Percentiles rank a stretch among this genome's conserved stretches.
These are phyloP conservation scores for Trachymyrmex cornetzi DNA, from an alignment of 1,140 invertebrate species.

Conservation along the genomic window DNA sequence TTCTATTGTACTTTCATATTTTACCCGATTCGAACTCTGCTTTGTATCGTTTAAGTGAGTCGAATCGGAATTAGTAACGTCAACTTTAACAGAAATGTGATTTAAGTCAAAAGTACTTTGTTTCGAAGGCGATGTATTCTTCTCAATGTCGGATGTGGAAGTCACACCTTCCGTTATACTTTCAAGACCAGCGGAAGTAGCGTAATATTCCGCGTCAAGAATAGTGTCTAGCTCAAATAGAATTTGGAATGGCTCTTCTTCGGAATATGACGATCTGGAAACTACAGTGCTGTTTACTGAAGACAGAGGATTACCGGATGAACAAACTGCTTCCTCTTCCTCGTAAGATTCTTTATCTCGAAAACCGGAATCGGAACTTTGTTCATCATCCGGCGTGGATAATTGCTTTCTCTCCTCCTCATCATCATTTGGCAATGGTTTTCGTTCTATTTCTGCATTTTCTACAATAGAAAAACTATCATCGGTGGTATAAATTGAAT, in stretches of 20 bases:
- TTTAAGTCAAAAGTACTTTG: constrained; percentile 41
- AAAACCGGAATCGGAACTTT: constrained; percentile 87
- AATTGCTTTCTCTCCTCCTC: constrained; percentile 86
- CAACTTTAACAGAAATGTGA: constrained; percentile 16
- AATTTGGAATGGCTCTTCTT: constrained; percentile 83
- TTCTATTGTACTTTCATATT: neutral
- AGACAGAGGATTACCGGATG: constrained; percentile 46
- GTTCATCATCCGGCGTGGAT: constrained; percentile 87
- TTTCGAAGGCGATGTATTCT: neutral
- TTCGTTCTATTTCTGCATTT: constrained; percentile 73
- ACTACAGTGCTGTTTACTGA: constrained; percentile 50
- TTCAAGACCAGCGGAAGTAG: constrained; percentile 76
- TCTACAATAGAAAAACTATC: constrained; percentile 80
- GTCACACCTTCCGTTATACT: constrained; percentile 49
- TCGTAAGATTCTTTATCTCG: constrained; percentile 87
- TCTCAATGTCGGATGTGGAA: constrained; percentile 15
- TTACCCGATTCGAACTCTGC: neutral
- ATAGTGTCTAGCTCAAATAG: constrained; percentile 84
- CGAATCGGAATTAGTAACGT: constrained; percentile 28
- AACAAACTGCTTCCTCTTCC: constrained; percentile 85
- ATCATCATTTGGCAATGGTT: constrained; percentile 77
- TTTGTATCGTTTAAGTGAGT: constrained; percentile 20
- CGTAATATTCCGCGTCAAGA: constrained; percentile 83
- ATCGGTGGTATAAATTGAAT: constrained; percentile 75
- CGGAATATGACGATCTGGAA: constrained; percentile 64